These are phyloP conservation scores for Lepus oiostolus DNA, from an alignment of 2,797 vertebrate genomes.

Conservation along the genomic window DNA sequence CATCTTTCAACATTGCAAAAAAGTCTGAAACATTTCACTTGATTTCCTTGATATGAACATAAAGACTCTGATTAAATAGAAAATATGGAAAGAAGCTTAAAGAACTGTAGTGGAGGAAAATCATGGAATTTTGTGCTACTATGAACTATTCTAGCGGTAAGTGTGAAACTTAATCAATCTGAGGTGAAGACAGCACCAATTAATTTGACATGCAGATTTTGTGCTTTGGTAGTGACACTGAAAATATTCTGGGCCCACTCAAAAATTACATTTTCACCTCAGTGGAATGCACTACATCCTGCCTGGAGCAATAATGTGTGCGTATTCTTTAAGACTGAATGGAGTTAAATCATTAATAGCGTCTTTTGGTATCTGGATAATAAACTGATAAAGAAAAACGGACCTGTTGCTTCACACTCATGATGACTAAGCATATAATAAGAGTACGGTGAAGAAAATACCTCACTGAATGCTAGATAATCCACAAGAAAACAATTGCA, in stretches of 20 bases:
- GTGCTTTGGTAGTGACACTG: constrained; percentile 51
- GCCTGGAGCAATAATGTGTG: background rate
- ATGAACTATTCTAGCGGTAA: constrained; percentile 76
- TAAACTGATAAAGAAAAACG: background rate
- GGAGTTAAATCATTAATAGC: background rate
- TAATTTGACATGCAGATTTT: constrained; percentile 67
- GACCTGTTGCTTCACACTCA: background rate
- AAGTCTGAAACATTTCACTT: constrained; percentile 12
- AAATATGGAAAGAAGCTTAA: constrained; percentile 19
- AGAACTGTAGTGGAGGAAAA: background rate
- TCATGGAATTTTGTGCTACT: constrained; percentile 27
- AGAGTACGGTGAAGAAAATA: background rate
- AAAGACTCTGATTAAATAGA: background rate
- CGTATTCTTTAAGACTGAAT: background rate
- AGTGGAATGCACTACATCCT: background rate
- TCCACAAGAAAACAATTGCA: background rate
- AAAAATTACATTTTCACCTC: background rate
- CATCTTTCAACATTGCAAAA: background rate
- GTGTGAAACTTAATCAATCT: constrained; percentile 79
- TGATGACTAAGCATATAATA: background rate
- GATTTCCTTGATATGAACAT: constrained; percentile 21
- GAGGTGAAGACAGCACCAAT: constrained; percentile 71
- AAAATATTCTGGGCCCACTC: background rate
- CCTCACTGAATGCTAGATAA: background rate
- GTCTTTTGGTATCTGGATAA: background rate